Base-by-base conservation (phyloP, 2,113 vertebrate species). In the Rutilus rutilus region DNA sequence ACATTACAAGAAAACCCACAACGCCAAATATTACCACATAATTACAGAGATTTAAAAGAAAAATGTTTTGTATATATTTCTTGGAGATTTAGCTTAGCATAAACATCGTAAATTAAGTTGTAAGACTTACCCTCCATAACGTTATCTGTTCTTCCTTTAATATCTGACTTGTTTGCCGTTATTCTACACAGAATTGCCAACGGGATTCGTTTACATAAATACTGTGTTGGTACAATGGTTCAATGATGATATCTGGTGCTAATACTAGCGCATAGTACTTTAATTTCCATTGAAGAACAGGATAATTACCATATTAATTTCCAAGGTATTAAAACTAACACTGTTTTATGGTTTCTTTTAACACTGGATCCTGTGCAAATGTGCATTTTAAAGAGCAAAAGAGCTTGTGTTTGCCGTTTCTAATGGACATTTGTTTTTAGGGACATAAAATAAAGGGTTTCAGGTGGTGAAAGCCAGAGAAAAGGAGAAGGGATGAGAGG, bases 401-500 rank as follows among this genome's bases (percentile, higher is more conserved):
- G 25, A 27, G 73, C 73, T 77, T 54, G 59, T 52, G 84, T 88
- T 85, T 88, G 78, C 74, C 82, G 85, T 85, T 86, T 79, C 89
- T 87, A 87, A 87, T 85, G 85, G 86, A 90, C 89, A 91, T 88
- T 42, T 89, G 90, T 89, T 85, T 87, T 90, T 91, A 91, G 90
- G 81, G 90, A 86, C 85, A 91, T 90, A 89, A 92, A 92, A 88
- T 93, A 89, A 93, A 91, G 91, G 89, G 92, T 92, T 92, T 92
- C 87, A 91, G 93, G 92, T 92, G 92, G 92, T 90, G 89, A 91
- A 90, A 83, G 88, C 85, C 57, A 80, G 52, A 25, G 88, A 74
- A 93, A 89, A 92, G 90, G 90, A 88, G 89, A 87, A 87, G 85
- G 90, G 91, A 94, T 93, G 92, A 91, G 85, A 89, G 92, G 94